Base-by-base conservation (phyloP, 2,888 invertebrate species). In the Mellilla xanthometata region DNA sequence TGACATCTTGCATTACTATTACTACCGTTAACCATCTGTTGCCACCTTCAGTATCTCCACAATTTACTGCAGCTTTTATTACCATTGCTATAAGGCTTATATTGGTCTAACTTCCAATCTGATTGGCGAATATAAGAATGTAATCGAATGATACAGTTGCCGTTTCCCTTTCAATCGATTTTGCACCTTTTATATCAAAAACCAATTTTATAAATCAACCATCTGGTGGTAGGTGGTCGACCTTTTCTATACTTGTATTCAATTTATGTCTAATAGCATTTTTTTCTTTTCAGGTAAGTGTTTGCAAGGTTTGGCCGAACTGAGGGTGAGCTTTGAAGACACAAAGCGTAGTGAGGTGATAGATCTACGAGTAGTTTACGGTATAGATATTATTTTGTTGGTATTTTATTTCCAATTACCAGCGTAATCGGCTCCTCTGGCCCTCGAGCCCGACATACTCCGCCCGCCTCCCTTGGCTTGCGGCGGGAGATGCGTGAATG, bases 281-380 rank as follows among this genome's bases (percentile, higher is more conserved):
- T 78, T 77, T 76, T 62, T 67, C 52, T 54, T 78, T 79, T 63
- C 80, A 81, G 81, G 81, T 81, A 81, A 76, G 81, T 70, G 56
- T 72, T 64, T 66, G 65, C 72, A 66, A 72, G 60, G 54, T 68
- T 61, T 59, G 39, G 29, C 36, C 34, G 72, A 71, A 64, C 42
- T 56, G 60, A 64, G 64, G 72, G 77, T 77, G 70, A 73, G 74
- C 70, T 36, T 29, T 39, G 58, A 49, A 7, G 11, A 8, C 1
- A 13, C 3, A 13, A 28, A 38, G 35, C 35, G 35, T 35, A 39
- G 19, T 35, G 7, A 26, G 26, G 35, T 35, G 27, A 27, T 15
- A 10, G 35, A 13, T 35, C 35, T 15, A n/a, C n/a, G n/a, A n/a
- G n/a, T n/a, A n/a, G 24, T 34, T 39, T 44, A 51, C 58, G 54